Evolutionary conservation across 2,888 invertebrate species (phyloP).

Genomic region (Rhabditoides inermis): DNA sequence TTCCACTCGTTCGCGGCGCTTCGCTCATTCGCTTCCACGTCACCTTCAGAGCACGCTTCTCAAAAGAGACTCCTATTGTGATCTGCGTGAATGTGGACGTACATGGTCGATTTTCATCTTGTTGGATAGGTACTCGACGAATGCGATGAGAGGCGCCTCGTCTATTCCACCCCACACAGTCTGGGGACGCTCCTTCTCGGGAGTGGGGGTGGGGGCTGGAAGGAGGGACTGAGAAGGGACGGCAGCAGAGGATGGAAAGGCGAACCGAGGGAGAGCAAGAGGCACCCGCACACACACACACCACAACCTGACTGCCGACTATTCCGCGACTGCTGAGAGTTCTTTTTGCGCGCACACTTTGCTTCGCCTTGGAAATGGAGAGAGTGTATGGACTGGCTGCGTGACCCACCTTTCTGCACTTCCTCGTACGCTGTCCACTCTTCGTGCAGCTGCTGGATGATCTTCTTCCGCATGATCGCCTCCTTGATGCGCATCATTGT

Average conservation of each 20-base stretch:
- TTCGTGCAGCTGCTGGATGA: conserved; percentile 47
- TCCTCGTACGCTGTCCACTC: conserved; percentile 31
- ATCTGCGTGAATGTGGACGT: not conserved
- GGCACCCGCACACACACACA: not conserved
- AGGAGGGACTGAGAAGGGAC: no score
- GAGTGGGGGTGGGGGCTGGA: no score
- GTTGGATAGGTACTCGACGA: no score
- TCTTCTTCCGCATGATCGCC: conserved; percentile 41
- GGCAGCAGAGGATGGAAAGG: not conserved
- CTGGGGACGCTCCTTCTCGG: no score
- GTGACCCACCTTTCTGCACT: not conserved
- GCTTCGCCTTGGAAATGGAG: no score
- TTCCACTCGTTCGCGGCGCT: conserved; percentile 42
- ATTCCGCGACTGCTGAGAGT: not conserved
- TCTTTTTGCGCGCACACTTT: not conserved
- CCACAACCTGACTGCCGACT: not conserved
- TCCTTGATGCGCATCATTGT: conserved; percentile 50
- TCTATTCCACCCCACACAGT: no score
- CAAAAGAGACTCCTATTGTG: conserved; percentile 3
- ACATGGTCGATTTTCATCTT: no score
- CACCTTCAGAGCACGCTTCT: conserved; percentile 41
- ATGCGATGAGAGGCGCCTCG: no score
- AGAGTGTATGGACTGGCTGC: no score
- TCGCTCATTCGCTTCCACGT: conserved; percentile 45
- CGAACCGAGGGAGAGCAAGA: not conserved